A percentile compares a stretch with the other conserved stretches of the same genome.
Evolutionary conservation across 2,113 vertebrate genomes (phyloP).

Genomic region (Nycticebus coucang): DNA sequence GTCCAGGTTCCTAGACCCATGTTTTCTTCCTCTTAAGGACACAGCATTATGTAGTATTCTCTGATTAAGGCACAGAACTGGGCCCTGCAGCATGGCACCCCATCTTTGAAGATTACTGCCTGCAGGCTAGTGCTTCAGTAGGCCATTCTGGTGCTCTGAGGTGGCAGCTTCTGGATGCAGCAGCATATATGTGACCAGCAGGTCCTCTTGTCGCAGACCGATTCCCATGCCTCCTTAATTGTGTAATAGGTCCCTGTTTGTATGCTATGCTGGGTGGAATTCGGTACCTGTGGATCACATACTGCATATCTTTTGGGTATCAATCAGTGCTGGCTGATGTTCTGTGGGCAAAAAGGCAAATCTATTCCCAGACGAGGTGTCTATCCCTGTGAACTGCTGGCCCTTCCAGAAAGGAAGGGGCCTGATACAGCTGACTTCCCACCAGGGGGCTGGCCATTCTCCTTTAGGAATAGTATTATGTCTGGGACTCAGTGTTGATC

Average conservation of each 20-base stretch:
- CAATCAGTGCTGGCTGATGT: not conserved
- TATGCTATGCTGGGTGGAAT: not conserved
- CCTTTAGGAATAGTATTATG: not conserved
- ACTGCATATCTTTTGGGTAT: not conserved
- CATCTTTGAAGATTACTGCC: not conserved
- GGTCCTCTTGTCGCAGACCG: not conserved
- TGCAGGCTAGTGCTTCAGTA: not conserved
- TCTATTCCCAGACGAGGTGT: not conserved
- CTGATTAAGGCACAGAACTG: not conserved
- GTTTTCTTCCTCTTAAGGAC: not conserved
- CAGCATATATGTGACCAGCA: not conserved
- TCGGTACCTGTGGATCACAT: not conserved
- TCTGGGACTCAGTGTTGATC: not conserved
- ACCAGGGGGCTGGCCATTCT: not conserved
- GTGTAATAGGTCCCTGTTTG: not conserved
- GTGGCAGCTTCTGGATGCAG: not conserved
- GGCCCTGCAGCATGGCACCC: not conserved
- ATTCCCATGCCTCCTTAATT: not conserved
- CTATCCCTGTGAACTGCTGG: not conserved
- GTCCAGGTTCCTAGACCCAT: not conserved
- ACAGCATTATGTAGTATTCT: not conserved
- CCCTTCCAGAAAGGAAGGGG: not conserved
- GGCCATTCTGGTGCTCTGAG: not conserved
- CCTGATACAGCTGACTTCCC: not conserved
- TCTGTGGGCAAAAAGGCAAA: conserved; percentile 10